phyloP scores from a whole-genome alignment of 2,888 invertebrate species.

The Dicroscelio sp. region DNA sequence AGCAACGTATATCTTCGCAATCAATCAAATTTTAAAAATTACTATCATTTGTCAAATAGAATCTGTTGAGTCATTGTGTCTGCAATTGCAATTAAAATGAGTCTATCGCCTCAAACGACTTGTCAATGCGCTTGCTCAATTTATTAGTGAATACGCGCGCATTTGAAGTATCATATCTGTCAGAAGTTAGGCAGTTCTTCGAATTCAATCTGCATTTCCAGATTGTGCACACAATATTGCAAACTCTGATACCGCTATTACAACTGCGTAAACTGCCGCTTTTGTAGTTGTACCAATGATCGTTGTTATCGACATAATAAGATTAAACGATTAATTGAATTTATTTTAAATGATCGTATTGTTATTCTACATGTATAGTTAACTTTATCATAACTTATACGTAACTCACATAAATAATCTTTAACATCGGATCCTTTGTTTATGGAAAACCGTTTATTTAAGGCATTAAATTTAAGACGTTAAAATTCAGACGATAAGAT shows the following conservation, averaged over 20 bases:
- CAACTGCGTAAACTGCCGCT: neutral
- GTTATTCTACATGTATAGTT: too few species aligned
- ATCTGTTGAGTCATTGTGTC: slow-evolving; percentile 15
- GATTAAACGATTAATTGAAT: too few species aligned
- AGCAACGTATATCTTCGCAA: too few species aligned
- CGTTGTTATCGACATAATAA: too few species aligned
- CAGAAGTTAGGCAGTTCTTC: slow-evolving; percentile 40
- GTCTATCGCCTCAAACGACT: slow-evolving; percentile 29
- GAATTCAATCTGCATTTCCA: slow-evolving; percentile 26
- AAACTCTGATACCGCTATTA: neutral
- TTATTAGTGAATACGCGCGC: slow-evolving; percentile 7
- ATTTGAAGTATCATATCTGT: slow-evolving; percentile 37
- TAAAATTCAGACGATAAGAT: too few species aligned
- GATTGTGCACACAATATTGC: slow-evolving; percentile 16
- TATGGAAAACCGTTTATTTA: too few species aligned
- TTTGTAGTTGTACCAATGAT: neutral
- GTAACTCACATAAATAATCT: too few species aligned
- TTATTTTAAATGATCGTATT: too few species aligned
- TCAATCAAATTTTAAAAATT: slow-evolving; percentile 4
- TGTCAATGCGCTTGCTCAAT: slow-evolving; percentile 24
- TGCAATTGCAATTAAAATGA: slow-evolving; percentile 39
- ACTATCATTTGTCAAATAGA: neutral
- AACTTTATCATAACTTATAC: too few species aligned
- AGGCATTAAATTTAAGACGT: too few species aligned
- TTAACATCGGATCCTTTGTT: too few species aligned